Conservation (phyloP, 2,797 vertebrate genomes). For the Eulemur albifrons region DNA sequence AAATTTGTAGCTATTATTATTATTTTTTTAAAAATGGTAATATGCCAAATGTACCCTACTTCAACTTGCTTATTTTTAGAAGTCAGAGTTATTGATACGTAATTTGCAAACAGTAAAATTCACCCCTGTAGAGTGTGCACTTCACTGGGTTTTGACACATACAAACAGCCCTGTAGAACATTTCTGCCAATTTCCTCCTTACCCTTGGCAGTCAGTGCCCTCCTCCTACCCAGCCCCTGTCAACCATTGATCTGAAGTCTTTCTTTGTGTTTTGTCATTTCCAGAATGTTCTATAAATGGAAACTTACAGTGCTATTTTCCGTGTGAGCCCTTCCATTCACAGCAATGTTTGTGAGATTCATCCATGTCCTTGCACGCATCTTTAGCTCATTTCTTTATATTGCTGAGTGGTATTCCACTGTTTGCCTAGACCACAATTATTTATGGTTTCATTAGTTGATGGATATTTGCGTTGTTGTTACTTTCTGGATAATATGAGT, state of each 20-base stretch:
- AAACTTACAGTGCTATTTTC: not conserved
- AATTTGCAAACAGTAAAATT: not conserved
- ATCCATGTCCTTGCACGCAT: rapidly evolving
- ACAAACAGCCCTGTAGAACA: not conserved
- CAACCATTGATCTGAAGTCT: not conserved
- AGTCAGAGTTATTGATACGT: not conserved
- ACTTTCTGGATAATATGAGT: not conserved
- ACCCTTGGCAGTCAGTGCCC: not conserved
- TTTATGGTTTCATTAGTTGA: not conserved
- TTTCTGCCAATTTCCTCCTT: not conserved
- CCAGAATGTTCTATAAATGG: not conserved
- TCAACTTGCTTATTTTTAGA: not conserved
- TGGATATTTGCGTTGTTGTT: not conserved
- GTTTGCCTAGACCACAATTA: not conserved
- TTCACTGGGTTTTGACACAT: not conserved
- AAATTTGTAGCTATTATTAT: not conserved
- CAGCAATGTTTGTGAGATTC: not conserved
- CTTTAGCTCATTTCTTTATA: not conserved
- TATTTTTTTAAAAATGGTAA: not conserved
- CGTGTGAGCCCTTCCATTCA: not conserved
- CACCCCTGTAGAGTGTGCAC: not conserved
- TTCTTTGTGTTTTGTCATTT: not conserved
- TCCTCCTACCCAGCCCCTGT: not conserved
- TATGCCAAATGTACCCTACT: not conserved
- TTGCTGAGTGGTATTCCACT: not conserved